phyloP scores from a whole-genome alignment of 2,888 invertebrate species.

The Orchestes rusci region DNA sequence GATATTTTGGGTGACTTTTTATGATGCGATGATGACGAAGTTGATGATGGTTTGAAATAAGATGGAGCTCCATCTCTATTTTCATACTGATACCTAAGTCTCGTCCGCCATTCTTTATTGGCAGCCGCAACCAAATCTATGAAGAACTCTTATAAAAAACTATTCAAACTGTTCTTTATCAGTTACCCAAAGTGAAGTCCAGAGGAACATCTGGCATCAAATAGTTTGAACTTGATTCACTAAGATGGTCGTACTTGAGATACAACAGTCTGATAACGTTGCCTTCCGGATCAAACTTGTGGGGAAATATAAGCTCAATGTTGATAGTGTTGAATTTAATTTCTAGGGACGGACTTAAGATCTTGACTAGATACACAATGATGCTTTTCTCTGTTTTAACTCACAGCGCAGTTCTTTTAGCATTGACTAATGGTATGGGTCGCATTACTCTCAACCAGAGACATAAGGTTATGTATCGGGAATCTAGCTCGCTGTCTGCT shows the following conservation, averaged over 20 bases:
- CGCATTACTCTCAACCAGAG: conserved; percentile 46
- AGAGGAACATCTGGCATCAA: conserved; percentile 23
- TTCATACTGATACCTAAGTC: conserved; percentile 37
- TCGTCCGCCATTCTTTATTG: conserved; percentile 36
- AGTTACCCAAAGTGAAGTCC: conserved; percentile 23
- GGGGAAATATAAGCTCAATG: conserved; percentile 44
- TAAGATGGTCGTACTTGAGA: conserved; percentile 50
- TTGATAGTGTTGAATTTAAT: conserved; percentile 44
- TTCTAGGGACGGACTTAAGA: conserved; percentile 42
- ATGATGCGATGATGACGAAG: no score
- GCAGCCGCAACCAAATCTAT: conserved; percentile 31
- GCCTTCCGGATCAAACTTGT: conserved; percentile 41
- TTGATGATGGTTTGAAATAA: no score
- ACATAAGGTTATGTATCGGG: conserved; percentile 42
- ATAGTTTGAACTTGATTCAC: conserved; percentile 42
- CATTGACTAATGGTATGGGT: conserved; percentile 41
- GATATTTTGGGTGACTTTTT: no score
- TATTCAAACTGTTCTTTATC: no score
- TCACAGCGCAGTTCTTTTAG: conserved; percentile 37
- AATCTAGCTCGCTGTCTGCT: conserved; percentile 41
- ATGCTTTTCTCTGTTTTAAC: neutral
- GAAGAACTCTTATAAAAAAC: no score
- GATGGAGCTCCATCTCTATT: no score
- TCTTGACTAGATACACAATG: no score
- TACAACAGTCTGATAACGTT: conserved; percentile 47